Evolutionary conservation across 2,888 invertebrate species (phyloP).

Genomic region (Acanthoscelides obtectus): DNA sequence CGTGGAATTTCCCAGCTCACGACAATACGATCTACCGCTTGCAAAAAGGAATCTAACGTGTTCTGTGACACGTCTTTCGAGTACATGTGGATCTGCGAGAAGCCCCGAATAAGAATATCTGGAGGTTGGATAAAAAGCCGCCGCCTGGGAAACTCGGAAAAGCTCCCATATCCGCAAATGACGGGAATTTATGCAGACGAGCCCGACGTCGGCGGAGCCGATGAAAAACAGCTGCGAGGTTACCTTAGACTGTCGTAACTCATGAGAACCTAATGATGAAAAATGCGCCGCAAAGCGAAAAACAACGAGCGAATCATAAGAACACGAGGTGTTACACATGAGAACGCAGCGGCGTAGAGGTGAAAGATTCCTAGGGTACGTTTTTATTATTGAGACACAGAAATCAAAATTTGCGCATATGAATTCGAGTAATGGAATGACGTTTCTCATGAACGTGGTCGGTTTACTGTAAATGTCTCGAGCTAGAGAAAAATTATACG

Average conservation of each 20-base stretch:
- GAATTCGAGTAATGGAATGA: too few relatives aligned
- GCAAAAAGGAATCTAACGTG: too few relatives aligned
- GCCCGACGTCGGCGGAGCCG: conserved; percentile 4
- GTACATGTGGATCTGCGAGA: too few relatives aligned
- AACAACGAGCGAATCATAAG: conserved; percentile 22
- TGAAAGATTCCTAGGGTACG: too few relatives aligned
- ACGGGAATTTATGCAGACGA: conserved; percentile 31
- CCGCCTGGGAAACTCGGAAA: background rate
- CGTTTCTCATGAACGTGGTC: too few relatives aligned
- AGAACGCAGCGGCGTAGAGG: background rate
- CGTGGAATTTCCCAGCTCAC: too few relatives aligned
- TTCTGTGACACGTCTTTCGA: too few relatives aligned
- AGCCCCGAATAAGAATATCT: background rate
- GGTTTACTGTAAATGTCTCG: too few relatives aligned
- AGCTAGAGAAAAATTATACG: too few relatives aligned
- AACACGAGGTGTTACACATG: conserved; percentile 20
- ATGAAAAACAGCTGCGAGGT: conserved; percentile 26
- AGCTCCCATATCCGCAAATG: conserved; percentile 20
- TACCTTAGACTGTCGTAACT: conserved; percentile 32
- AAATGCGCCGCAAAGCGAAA: conserved; percentile 31
- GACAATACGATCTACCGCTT: too few relatives aligned
- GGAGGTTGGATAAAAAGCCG: background rate
- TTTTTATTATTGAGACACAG: too few relatives aligned
- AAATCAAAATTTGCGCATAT: too few relatives aligned
- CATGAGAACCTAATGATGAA: conserved; percentile 36